Percentiles rank a stretch among this genome's conserved stretches.
These are phyloP conservation scores for Busseola fusca DNA, from an alignment of 2,888 invertebrate species.

Conservation along the genomic window DNA sequence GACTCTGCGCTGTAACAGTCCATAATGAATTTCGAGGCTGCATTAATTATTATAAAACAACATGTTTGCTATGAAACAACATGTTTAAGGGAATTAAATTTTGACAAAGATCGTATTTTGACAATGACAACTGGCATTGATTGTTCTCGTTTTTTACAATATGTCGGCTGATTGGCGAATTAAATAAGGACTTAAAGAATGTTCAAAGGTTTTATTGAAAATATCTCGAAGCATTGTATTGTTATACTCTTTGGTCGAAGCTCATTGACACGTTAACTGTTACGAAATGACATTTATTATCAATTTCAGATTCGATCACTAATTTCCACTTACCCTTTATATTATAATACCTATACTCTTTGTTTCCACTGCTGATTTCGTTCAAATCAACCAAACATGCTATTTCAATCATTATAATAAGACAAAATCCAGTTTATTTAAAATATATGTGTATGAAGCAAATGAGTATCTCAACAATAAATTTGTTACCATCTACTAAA, in stretches of 20 bases:
- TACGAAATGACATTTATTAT: constrained; percentile 8
- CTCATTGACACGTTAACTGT: constrained; percentile 1
- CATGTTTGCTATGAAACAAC: constrained; percentile 52
- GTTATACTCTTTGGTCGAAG: no score
- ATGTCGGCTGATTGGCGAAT: constrained; percentile 4
- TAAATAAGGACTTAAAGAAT: constrained; percentile 4
- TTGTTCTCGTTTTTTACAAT: constrained; percentile 40
- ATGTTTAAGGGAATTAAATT: constrained; percentile 58
- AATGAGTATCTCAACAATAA: constrained; percentile 26
- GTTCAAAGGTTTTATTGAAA: constrained; percentile 1
- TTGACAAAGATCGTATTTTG: constrained; percentile 56
- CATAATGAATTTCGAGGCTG: constrained; percentile 72
- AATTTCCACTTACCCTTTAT: no score
- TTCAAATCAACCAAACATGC: constrained; percentile 13
- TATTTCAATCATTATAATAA: background rate
- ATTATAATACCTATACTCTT: no score
- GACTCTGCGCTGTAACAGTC: constrained; percentile 71
- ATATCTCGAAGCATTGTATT: no score
- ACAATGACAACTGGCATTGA: constrained; percentile 28
- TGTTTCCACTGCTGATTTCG: background rate
- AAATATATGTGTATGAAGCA: background rate
- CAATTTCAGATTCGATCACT: background rate
- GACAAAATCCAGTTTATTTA: background rate
- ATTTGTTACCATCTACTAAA: constrained; percentile 18
- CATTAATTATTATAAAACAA: constrained; percentile 54